Evolutionary conservation across 2,797 vertebrate genomes (phyloP).

Genomic region (Lerista edwardsae): DNA sequence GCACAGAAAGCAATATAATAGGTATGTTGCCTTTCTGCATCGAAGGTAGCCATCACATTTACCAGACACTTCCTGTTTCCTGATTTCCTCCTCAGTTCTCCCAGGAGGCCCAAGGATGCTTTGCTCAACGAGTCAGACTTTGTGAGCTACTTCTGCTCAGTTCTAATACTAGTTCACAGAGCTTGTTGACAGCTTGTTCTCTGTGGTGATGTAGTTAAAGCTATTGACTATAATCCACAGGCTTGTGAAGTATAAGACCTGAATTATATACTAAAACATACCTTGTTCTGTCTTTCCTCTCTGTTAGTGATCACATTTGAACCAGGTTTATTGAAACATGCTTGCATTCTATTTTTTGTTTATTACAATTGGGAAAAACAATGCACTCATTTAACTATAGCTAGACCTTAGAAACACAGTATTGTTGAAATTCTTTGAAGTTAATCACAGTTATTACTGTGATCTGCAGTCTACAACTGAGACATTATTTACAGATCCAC

Average conservation of each 20-base stretch:
- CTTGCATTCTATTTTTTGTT: neutral
- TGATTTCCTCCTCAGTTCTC: constrained; percentile 25
- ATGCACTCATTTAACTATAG: neutral
- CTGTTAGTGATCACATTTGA: constrained; percentile 35
- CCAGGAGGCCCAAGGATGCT: constrained; percentile 18
- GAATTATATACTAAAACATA: neutral
- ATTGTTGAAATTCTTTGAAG: constrained; percentile 10
- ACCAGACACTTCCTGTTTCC: constrained; percentile 40
- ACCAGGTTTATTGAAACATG: constrained; percentile 30
- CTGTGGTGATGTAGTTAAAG: neutral
- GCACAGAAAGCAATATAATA: constrained; percentile 29
- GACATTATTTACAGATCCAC: neutral
- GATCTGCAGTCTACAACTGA: constrained; percentile 13
- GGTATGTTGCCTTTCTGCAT: neutral
- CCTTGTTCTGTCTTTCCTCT: neutral
- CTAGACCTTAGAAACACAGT: constrained; percentile 15
- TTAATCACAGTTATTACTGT: constrained; percentile 21
- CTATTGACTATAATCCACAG: neutral
- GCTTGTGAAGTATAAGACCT: neutral
- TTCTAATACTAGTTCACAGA: constrained; percentile 8
- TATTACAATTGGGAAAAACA: constrained; percentile 22
- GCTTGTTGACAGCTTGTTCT: neutral
- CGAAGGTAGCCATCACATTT: constrained; percentile 28
- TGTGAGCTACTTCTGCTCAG: neutral
- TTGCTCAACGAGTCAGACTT: constrained; percentile 5